Percentiles rank a stretch among this genome's conserved stretches.
Evolutionary conservation across 2,797 vertebrate genomes (phyloP).

Genomic region (Threskiornis aethiopicus): DNA sequence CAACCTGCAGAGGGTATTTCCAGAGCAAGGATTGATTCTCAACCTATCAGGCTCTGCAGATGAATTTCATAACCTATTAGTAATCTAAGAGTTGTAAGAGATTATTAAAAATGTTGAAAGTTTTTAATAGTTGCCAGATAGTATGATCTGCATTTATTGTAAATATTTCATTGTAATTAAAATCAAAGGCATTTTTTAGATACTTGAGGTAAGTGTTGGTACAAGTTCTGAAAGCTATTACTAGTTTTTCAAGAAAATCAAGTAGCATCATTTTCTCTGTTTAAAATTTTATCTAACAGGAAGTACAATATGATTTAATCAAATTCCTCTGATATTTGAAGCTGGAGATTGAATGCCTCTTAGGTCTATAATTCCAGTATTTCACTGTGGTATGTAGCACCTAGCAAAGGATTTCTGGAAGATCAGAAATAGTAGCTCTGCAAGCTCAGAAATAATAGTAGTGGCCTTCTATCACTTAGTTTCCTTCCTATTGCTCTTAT

Average conservation of each 20-base stretch:
- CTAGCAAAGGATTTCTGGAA: background rate
- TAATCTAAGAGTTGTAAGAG: background rate
- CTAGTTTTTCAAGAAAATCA: background rate
- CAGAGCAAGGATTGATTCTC: background rate
- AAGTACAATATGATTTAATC: background rate
- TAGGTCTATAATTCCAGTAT: background rate
- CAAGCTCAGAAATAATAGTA: background rate
- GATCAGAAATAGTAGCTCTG: background rate
- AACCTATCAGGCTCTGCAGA: background rate
- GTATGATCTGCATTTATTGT: background rate
- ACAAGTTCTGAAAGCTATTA: background rate
- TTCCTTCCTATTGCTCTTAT: slow-evolving; percentile 1
- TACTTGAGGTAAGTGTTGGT: background rate
- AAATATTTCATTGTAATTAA: background rate
- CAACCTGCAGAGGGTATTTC: background rate
- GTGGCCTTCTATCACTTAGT: background rate
- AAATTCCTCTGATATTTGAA: background rate
- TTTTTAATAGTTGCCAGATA: background rate
- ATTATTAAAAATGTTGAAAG: background rate
- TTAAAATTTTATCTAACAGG: background rate
- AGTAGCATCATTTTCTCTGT: background rate
- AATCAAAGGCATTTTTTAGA: background rate
- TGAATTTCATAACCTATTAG: background rate
- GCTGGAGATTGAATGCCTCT: background rate
- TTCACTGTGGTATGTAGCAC: background rate